These are phyloP conservation scores for Chaetophractus vellerosus DNA, from an alignment of 2,797 vertebrate genomes.

Conservation along the genomic window DNA sequence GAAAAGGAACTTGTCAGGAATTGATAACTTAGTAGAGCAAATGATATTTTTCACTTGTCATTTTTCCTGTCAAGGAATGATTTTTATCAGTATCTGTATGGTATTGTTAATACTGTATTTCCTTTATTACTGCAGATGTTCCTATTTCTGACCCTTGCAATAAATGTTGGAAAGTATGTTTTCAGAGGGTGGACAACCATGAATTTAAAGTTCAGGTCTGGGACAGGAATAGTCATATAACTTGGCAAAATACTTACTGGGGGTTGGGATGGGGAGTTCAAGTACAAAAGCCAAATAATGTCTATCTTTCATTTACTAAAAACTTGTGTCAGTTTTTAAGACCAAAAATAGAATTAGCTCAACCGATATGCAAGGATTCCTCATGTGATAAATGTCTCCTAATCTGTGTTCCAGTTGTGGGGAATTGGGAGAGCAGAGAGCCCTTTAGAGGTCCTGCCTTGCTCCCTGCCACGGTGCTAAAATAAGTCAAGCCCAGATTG, in stretches of 20 bases:
- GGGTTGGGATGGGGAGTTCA: neutral
- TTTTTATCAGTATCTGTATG: neutral
- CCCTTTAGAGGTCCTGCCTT: neutral
- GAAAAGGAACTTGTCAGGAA: neutral
- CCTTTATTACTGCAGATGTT: neutral
- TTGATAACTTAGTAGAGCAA: constrained; percentile 19
- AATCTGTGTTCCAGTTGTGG: neutral
- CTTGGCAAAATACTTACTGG: constrained; percentile 23
- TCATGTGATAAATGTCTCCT: neutral
- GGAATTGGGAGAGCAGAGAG: too few species aligned
- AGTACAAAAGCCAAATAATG: neutral
- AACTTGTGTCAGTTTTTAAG: constrained; percentile 52
- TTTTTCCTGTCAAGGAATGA: neutral
- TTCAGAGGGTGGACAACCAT: constrained; percentile 44
- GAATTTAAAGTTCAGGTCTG: constrained; percentile 52
- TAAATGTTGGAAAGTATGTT: constrained; percentile 38
- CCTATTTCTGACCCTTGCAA: constrained; percentile 38
- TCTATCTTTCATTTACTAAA: constrained; percentile 64
- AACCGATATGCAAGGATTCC: neutral
- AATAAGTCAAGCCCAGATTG: neutral
- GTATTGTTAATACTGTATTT: neutral
- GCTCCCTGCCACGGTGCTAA: neutral
- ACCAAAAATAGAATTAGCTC: constrained; percentile 29
- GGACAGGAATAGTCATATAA: constrained; percentile 35
- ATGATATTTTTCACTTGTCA: neutral